Base-by-base conservation (phyloP, 2,888 invertebrate species). In the Tridacna gigas region DNA sequence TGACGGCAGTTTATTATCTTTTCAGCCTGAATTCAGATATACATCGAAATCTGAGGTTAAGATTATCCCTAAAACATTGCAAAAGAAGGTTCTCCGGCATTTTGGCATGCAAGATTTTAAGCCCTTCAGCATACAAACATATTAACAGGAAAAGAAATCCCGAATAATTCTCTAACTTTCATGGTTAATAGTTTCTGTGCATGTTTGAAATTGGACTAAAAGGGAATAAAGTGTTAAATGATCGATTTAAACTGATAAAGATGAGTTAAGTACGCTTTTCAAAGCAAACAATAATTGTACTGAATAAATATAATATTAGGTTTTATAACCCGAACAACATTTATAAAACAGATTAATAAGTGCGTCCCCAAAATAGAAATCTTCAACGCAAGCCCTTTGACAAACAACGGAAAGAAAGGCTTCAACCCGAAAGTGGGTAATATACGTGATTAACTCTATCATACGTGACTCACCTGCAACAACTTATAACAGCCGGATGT, bases 211-310 rank as follows among this genome's bases (percentile, higher is more conserved):
- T 37, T 37, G 37, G 37, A 37, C 37, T 56, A 56, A 56, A 56
- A 15, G 56, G 20, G 20, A 56, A 22, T 63, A 4, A 63, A 25
- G 63, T 18, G 63, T 63, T 63, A 1, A 22, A 63, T 25, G 63
- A 63, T 63, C 63, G 63, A 63, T 63, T 63, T 63, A 63, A 63
- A 63, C 63, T n/a, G 63, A 63, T 63, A 63, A 63, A 22, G 63
- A 20, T 13, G 63, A 22, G 20, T 25, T 63, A 63, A 63, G 22
- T 18, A 63, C 63, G 22, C 13, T 63, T 22, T 63, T 13, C 63
- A 63, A 63, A 63, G n/a, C n/a, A 25, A n/a, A 25, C 63, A 63
- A n/a, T 63, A 4, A 63, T 22, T 22, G 63, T 13, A 63, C 63
- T 63, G 22, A 63, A 22, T 63, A n/a, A 63, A 63, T 25, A 63